Conservation (phyloP, 2,888 invertebrate species). For the Isoperla grammatica region DNA sequence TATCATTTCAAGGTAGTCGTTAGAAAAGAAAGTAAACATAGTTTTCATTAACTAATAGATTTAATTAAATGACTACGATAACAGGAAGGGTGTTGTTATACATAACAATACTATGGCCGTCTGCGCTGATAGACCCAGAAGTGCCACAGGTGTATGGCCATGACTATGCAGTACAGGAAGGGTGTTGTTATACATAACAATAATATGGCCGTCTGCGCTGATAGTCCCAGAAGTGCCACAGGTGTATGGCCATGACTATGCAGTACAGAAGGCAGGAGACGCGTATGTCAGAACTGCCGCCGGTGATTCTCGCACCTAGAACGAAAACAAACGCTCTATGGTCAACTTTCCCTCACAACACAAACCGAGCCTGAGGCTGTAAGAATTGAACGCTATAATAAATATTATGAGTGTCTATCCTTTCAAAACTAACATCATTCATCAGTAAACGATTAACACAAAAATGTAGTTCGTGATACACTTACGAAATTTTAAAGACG, state of each 20-base stretch:
- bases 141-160: not conserved
- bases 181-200: not conserved
- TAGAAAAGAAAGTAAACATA: constrained; percentile 6
- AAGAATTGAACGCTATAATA: too few relatives aligned
- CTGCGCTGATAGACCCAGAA: not conserved
- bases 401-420: too few relatives aligned
- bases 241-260: not conserved
- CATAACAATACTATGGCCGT: constrained; percentile 1
- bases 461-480: too few relatives aligned
- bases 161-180: not conserved
- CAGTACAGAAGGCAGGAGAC: not conserved
- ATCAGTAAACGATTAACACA: too few relatives aligned
- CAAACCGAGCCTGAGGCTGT: too few relatives aligned
- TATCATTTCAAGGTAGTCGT: constrained; percentile 11
- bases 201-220: constrained; percentile 2
- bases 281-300: not conserved
- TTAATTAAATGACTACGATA: not conserved
- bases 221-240: not conserved
- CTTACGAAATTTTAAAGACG: too few relatives aligned
- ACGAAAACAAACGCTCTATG: too few relatives aligned
- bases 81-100: not conserved
- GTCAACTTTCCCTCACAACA: too few relatives aligned
- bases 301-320: too few relatives aligned
- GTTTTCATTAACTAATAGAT: not conserved
- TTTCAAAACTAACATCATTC: too few relatives aligned